phyloP scores from a whole-genome alignment of 2,113 vertebrate species.

The Passer domesticus region DNA sequence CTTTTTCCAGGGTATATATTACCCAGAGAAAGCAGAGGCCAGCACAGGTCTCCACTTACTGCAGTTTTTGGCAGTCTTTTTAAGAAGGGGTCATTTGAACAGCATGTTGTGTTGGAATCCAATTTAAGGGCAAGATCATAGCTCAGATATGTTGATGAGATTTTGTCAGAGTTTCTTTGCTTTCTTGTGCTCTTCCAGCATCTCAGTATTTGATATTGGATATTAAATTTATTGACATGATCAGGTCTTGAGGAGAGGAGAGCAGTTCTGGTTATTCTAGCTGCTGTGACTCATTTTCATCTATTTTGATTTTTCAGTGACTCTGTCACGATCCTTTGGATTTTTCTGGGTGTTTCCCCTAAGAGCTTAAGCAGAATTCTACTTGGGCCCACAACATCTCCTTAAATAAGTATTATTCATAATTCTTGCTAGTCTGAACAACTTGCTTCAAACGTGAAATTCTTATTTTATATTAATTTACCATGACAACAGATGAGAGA shows the following conservation, averaged over 20 bases:
- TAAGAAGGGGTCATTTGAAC: slow-evolving; percentile 21
- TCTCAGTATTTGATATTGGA: not conserved
- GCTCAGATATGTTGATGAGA: not conserved
- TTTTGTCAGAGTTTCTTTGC: slow-evolving; percentile 6
- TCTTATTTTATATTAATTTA: not conserved
- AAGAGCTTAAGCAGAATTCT: not conserved
- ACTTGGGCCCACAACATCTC: not conserved
- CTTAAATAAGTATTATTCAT: not conserved
- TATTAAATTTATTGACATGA: not conserved
- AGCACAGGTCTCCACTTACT: slow-evolving; percentile 13
- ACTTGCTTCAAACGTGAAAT: not conserved
- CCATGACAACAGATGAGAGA: not conserved
- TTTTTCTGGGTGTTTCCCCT: not conserved
- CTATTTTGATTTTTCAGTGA: not conserved
- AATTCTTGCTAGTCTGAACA: not conserved
- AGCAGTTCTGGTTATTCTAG: not conserved
- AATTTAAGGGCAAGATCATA: slow-evolving; percentile 15
- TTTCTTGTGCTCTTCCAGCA: not conserved
- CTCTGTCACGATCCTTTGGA: not conserved
- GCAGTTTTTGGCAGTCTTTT: slow-evolving; percentile 4
- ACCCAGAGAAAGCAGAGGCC: slow-evolving; percentile 51
- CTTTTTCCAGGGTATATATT: slow-evolving; percentile 58
- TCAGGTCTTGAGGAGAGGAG: not conserved
- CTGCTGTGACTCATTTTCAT: not conserved
- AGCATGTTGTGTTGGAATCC: slow-evolving; percentile 21